Base-by-base conservation (phyloP, 1,140 invertebrate genomes). In the Trichonephila inaurata region DNA sequence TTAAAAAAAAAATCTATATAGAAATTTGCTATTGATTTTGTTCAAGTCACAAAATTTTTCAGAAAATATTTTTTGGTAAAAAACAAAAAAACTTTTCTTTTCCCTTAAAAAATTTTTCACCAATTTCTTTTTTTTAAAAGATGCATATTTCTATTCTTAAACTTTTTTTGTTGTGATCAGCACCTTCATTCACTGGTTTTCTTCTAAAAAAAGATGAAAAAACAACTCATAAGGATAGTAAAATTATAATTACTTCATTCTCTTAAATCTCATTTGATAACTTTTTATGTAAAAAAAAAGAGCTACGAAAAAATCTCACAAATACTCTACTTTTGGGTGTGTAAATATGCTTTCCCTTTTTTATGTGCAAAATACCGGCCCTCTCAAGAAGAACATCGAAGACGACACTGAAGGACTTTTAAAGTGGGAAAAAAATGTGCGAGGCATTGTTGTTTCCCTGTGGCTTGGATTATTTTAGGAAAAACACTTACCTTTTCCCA, bases 351-450 rank as follows among this genome's bases (percentile, higher is more conserved):
- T 16, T 93, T 14, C 19, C 66, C 6, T 93, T 93, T 64, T 93
- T 85, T 0, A 28, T 93, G 14, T 93, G 92, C 44, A 88, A 89
- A 93, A 93, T 24, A 93, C 44, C 1, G 44, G 40, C 8, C 85
- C 60, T 24, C 92, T 93, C 19, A 61, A 88, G 51, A 93, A 89
- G 28, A 93, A 93, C 60, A 82, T 93, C 12, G 85, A 93, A 81
- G 92, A 93, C 5, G 92, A 93, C 19, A 81, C 51, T 0, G 92
- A 93, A 40, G 66, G 85, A 0, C 18, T 64, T 7, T 28, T 93
- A 64, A n/a, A n/a, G n/a, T 69, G 16, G 92, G 85, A 18, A 33
- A 88, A n/a, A 33, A 66, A n/a, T 28, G 92, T 93, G 24, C 14
- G 92, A 4, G 92, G 92, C 1, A 61, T 93, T 12, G 19, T 77